Evolutionary conservation across 2,797 vertebrate genomes (phyloP).

Genomic region (Smutsia gigantea): DNA sequence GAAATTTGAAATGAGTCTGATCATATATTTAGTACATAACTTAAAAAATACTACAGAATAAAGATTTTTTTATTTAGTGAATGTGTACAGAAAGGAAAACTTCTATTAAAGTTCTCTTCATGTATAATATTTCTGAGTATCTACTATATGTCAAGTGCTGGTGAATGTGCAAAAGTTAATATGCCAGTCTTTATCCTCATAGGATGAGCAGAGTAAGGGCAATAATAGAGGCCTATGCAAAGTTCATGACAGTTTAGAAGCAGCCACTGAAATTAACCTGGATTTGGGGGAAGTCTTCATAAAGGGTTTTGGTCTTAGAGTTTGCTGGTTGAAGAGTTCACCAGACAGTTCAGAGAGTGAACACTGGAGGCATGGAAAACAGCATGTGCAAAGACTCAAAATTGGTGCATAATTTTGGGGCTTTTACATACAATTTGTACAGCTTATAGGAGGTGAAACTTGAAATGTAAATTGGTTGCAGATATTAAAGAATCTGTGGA

Average conservation of each 20-base stretch:
- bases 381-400: background rate
- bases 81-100: background rate
- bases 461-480: background rate
- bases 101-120: background rate
- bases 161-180: background rate
- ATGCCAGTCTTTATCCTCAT: background rate
- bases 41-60: background rate
- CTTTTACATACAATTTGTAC: background rate
- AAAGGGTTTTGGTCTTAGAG: background rate
- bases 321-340: background rate
- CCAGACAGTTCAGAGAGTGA: background rate
- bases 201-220: background rate
- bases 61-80: background rate
- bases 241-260: background rate
- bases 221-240: background rate
- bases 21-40: background rate
- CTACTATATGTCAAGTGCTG: background rate
- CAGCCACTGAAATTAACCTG: background rate
- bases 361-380: background rate
- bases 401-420: background rate
- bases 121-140: background rate
- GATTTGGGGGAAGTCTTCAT: background rate
- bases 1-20: background rate
- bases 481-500: background rate
- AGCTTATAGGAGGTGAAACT: background rate